phyloP scores from a whole-genome alignment of 2,113 vertebrate species.

The Pungitius pungitius region DNA sequence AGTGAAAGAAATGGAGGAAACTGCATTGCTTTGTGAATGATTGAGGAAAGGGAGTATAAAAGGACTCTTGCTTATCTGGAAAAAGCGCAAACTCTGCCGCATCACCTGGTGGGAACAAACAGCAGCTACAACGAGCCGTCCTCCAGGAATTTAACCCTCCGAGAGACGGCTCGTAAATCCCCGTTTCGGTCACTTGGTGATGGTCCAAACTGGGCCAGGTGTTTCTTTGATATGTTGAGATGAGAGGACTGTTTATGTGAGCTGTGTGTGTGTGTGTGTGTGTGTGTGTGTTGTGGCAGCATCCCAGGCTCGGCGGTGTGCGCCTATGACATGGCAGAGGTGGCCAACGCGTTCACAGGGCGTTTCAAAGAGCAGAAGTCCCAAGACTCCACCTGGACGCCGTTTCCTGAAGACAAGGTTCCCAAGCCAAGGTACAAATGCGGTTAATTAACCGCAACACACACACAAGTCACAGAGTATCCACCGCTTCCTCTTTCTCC shows the following conservation, averaged over 20 bases:
- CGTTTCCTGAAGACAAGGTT: conserved; percentile 94
- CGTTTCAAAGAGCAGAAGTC: conserved; percentile 99
- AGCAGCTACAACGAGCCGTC: conserved; percentile 31
- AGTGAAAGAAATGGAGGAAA: neutral
- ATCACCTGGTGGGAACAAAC: conserved; percentile 21
- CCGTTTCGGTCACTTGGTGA: conserved; percentile 45
- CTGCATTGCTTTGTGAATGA: neutral
- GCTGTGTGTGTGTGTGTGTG: conserved; percentile 39
- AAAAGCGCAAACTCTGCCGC: conserved; percentile 11
- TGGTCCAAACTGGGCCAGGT: conserved; percentile 53
- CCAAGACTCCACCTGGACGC: conserved; percentile 96
- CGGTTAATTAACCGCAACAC: conserved; percentile 42
- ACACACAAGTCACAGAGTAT: conserved; percentile 10
- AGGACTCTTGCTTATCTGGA: neutral
- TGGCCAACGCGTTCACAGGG: conserved; percentile 93
- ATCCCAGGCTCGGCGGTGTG: conserved; percentile 98
- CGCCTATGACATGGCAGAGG: conserved; percentile 96
- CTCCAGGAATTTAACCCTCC: conserved; percentile 29
- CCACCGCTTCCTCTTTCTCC: conserved; percentile 7
- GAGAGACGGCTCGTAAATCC: conserved; percentile 34
- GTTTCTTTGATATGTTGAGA: conserved; percentile 58
- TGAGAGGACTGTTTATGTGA: conserved; percentile 33
- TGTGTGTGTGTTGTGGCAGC: conserved; percentile 77
- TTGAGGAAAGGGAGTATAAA: neutral
- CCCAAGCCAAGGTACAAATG: conserved; percentile 91